These are phyloP conservation scores for Crypturellus tataupa DNA, from an alignment of 2,797 vertebrate genomes.

Conservation along the genomic window DNA sequence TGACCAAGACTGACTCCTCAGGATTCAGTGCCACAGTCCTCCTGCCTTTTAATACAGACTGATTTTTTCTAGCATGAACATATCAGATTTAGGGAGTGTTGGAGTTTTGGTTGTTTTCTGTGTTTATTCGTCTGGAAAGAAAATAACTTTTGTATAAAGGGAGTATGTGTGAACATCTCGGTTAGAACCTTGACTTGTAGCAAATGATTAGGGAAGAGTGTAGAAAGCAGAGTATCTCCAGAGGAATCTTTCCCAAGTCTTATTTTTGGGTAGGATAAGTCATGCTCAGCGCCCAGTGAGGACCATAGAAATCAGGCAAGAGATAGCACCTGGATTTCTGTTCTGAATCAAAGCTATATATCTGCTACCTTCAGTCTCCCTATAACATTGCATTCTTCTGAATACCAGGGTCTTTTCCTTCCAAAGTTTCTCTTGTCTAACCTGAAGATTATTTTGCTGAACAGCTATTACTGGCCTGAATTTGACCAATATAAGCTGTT, in stretches of 20 bases:
- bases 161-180: fast-evolving
- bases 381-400: not conserved
- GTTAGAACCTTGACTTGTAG: not conserved
- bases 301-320: not conserved
- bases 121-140: not conserved
- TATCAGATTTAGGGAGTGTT: not conserved
- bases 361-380: not conserved
- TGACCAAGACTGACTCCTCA: not conserved
- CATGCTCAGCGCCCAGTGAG: not conserved
- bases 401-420: not conserved
- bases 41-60: not conserved
- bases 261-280: not conserved
- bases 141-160: not conserved
- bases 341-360: not conserved
- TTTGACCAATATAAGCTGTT: not conserved
- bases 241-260: not conserved
- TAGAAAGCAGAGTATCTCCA: fast-evolving
- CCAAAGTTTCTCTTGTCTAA: not conserved
- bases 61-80: not conserved
- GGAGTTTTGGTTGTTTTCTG: not conserved
- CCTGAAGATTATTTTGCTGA: not conserved
- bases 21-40: fast-evolving
- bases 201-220: not conserved
- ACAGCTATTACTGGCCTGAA: not conserved
- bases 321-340: fast-evolving